A percentile compares a stretch with the other conserved stretches of the same genome.
Evolutionary conservation across 2,797 vertebrate species (phyloP).

Genomic region (Schizothorax lantsangensis): DNA sequence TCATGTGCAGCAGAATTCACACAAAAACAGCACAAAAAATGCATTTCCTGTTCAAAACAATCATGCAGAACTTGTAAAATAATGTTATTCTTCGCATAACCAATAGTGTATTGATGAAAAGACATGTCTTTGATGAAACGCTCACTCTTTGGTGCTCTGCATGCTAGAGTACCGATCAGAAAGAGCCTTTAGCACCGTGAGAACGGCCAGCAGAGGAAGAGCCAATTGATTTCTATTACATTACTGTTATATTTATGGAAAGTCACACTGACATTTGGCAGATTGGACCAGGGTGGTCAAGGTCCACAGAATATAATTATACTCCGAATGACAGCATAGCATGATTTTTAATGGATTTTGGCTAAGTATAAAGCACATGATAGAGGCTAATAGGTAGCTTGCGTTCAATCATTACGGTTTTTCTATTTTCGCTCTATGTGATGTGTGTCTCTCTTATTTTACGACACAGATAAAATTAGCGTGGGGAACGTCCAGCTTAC

Average conservation of each 20-base stretch:
- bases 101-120: constrained; percentile 5
- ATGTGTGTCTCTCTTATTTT: background rate
- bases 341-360: background rate
- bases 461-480: constrained; percentile 7
- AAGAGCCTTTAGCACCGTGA: background rate
- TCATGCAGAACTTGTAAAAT: background rate
- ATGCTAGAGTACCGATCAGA: background rate
- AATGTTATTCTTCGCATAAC: background rate
- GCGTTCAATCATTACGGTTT: constrained; percentile 14
- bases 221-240: constrained; percentile 11
- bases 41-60: background rate
- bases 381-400: constrained; percentile 32
- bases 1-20: background rate
- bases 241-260: constrained; percentile 13
- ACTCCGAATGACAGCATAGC: background rate
- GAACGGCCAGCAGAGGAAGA: background rate
- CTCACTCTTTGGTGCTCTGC: background rate
- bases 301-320: background rate
- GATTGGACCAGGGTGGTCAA: background rate
- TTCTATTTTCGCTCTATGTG: constrained; percentile 5
- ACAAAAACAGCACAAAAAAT: background rate
- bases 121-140: background rate
- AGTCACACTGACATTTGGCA: constrained; percentile 11
- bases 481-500: background rate
- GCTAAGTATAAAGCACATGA: constrained; percentile 40